Base-by-base conservation (phyloP, 1,140 invertebrate species). In the Drosophila arizonae region DNA sequence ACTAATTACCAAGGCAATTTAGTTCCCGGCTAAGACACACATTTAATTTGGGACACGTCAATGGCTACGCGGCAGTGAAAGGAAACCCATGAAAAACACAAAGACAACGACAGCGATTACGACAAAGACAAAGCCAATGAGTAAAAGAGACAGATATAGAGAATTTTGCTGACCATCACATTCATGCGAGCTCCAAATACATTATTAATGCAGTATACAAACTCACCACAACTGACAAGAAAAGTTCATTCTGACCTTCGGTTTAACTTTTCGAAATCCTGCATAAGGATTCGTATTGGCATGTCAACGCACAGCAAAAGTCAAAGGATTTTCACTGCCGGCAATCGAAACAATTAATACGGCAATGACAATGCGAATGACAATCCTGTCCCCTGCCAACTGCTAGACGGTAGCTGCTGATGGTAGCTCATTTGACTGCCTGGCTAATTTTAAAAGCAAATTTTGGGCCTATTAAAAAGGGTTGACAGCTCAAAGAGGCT, bases 401-500 rank as follows among this genome's bases (percentile, higher is more conserved):
- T 26, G 10, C 28, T n/a, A 28, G 4, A 24, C 10, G n/a, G n/a
- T n/a, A n/a, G n/a, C n/a, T n/a, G n/a, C n/a, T 24, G 21, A 24
- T 24, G 21, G 21, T 24, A 11, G 30, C 17, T 39, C 36, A 39
- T 39, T 39, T 39, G 36, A 39, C 45, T 39, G 10, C 24, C 30
- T 11, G 54, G 48, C 56, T 46, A 50, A 72, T 68, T 72, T 72
- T 41, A 39, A 52, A 41, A 58, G 28, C 55, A 76, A 82, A 66
- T 82, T 71, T 72, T 60, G 30, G 46, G 6, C 56, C 79, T 85
- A 85, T 85, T 80, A 80, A 80, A 85, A 85, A 86, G 67, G 81
- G 81, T 78, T 72, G 54, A 45, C 54, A 72, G 57, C 26, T 58
- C 81, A 55, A 33, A 52, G 45, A 46, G 41, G 46, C 28, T 6